Base-by-base conservation (phyloP, 2,888 invertebrate species). In the Petrophora chlorosata region DNA sequence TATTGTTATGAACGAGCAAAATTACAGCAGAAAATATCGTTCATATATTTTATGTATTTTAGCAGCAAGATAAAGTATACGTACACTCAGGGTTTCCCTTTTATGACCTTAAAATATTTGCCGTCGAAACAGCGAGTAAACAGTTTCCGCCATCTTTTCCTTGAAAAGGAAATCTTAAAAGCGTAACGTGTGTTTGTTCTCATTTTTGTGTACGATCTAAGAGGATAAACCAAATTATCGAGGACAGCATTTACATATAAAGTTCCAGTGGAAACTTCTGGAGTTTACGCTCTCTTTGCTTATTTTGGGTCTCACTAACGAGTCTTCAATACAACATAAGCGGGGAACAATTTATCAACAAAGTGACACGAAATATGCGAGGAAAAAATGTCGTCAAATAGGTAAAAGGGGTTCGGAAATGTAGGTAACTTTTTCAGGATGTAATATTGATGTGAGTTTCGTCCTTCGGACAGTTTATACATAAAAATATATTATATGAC, bases 321-420 rank as follows among this genome's bases (percentile, higher is more conserved):
- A 67, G 57, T 60, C 29, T 71, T 66, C 60, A 54, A 70, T 70
- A 61, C 46, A 58, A 65, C 55, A 56, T 59, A 55, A 67, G 59
- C 60, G 56, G 45, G 56, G 53, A 65, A 64, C 65, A 64, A 70
- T 70, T 68, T 65, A 67, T 67, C 67, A 66, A 68, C 56, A 61
- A 60, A 49, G 36, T 52, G 56, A 38, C 61, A 52, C 36, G 43
- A 43, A 56, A 61, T 50, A 43, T 45, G 7, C 2, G 16, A 23
- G 19, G 23, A 52, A 48, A 45, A 43, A 41, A 26, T 23, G 23
- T 8, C 33, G 33, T 33, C 29, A 32, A 8, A 9, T 25, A 23
- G 26, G 53, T 33, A 40, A 50, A 45, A 49, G 39, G 36, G 50
- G 35, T 48, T 29, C 10, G 16, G 39, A 30, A 43, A 48, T 42